Conservation (phyloP, 2,888 invertebrate genomes). For the Therioaphis trifolii region DNA sequence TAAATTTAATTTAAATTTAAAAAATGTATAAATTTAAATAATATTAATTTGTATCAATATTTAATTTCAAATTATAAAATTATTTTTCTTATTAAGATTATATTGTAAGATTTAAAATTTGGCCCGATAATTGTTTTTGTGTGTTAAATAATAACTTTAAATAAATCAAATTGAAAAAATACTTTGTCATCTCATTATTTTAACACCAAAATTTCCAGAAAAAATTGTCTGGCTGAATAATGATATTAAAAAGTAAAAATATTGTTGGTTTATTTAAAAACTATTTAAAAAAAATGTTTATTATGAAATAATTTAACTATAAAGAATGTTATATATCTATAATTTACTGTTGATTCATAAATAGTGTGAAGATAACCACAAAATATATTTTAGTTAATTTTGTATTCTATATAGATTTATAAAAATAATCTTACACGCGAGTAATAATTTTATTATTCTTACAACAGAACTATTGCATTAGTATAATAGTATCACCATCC, state of each 20-base stretch:
- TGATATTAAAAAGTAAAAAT: neutral
- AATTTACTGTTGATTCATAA: no score
- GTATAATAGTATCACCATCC: no score
- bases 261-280: neutral
- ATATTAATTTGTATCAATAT: neutral
- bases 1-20: neutral
- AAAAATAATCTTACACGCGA: no score
- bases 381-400: no score
- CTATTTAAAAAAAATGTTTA: neutral
- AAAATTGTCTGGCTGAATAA: neutral
- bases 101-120: neutral
- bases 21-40: neutral
- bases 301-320: neutral
- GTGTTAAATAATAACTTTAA: neutral
- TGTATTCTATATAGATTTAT: no score
- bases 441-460: no score
- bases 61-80: neutral
- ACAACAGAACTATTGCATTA: no score
- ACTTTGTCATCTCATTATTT: neutral
- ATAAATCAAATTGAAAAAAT: no score
- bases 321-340: no score
- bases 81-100: neutral
- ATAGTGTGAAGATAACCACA: no score
- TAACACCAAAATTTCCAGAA: neutral
- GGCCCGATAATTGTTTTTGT: neutral